Base-by-base conservation (phyloP, 2,113 vertebrate genomes). In the Dipodomys spectabilis region DNA sequence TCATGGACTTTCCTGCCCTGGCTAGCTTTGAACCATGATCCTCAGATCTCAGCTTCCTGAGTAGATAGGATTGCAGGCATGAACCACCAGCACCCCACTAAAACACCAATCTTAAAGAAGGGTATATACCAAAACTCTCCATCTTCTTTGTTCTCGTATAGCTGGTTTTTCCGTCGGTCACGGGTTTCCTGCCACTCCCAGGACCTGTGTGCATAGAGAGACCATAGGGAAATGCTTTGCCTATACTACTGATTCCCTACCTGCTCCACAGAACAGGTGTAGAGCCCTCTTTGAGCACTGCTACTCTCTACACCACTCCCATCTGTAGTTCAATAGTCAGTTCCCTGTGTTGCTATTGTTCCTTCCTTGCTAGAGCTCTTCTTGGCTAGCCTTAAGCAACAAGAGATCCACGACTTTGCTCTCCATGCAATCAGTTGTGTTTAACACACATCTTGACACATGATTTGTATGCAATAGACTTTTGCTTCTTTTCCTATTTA, bases 101-200 rank as follows among this genome's bases (percentile, higher is more conserved):
- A 22, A 65, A 86, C 49, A 27, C 16, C 73, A 23, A 83, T 96
- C 10, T 2, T 77, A 39, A 15, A 13, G n/a, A 77, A 32, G 81
- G 22, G 1, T 28, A 96, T 92, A 94, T 98, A 98, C 98, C 98
- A 98, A 94, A 98, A 98, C 92, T 98, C 98, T 57, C 98, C 98
- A 86, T 98, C 96, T 1, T 98, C 86, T 69, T 97, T 98, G 0
- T 98, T 82, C 68, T 96, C 86, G 92, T 96, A 93, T 12, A 98
- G 79, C 1, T 35, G 25, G 88, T 64, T 95, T 88, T 95, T 98
- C 49, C 22, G 9, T 1, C 82, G 18, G 28, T 95, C 72, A 0
- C 64, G 88, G 68, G 96, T 96, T 39, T 28, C 44, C 68, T 97
- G 69, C 98, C 98, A 98, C 18, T 98, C 96, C 25, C 2, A 53